These are phyloP conservation scores for Pachydiplax longipennis DNA, from an alignment of 2,888 invertebrate species.

Conservation along the genomic window DNA sequence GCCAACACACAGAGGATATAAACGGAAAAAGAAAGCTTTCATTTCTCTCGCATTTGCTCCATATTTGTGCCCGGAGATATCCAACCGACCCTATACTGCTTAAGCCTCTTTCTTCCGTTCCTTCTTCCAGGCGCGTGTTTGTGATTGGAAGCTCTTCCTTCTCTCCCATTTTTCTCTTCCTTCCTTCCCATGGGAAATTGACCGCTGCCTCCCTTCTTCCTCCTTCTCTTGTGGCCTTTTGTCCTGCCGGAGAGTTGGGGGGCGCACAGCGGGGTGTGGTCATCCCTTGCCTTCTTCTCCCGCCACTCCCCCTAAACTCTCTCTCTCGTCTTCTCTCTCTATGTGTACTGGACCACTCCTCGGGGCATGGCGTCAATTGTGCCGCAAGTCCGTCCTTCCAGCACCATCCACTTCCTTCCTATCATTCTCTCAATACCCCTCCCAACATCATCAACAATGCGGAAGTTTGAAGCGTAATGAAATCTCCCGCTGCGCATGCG, in stretches of 20 bases:
- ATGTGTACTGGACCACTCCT: neutral
- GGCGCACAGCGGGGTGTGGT: neutral
- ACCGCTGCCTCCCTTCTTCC: neutral
- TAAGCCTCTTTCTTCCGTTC: neutral
- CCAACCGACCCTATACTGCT: neutral
- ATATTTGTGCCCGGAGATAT: neutral
- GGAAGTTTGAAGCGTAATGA: conserved; percentile 33
- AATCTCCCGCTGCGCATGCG: neutral
- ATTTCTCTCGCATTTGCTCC: neutral
- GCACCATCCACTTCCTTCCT: neutral
- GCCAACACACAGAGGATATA: neutral
- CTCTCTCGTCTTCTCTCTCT: neutral
- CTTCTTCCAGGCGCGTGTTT: neutral
- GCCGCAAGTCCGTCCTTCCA: neutral
- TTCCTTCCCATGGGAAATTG: neutral
- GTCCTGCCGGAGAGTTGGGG: neutral
- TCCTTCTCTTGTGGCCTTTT: neutral
- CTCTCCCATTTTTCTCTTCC: neutral
- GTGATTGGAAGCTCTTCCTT: neutral
- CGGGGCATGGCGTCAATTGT: neutral
- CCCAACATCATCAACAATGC: conserved; percentile 13
- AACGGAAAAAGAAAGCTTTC: neutral
- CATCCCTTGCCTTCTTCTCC: neutral
- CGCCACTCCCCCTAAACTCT: neutral
- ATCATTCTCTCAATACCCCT: neutral